Percentiles rank a stretch among this genome's conserved stretches.
Conservation (phyloP, 2,113 vertebrate species). For the rat (Rattus norvegicus) region GRCr8 NC_086021.1:120414501-120415000, state of each 20-base stretch:
- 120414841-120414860: background rate
- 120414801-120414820: background rate
- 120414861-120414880: background rate
- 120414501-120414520: background rate
- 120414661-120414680: constrained; percentile 14
- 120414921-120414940: background rate
- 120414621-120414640: constrained; percentile 47
- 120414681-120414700: background rate
- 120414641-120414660: constrained; percentile 46
- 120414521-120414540: background rate
- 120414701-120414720: background rate
- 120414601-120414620: constrained; percentile 21
- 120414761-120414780: background rate
- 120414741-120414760: constrained; percentile 55
- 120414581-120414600: constrained; percentile 47
- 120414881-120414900: background rate
- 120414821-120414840: background rate
- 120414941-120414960: background rate
- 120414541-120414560: background rate
- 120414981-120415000: background rate
- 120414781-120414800: background rate
- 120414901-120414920: background rate
- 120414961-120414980: background rate
- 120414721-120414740: background rate
- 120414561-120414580: constrained; percentile 4